These are phyloP conservation scores for Graphium colonna DNA, from an alignment of 2,888 invertebrate genomes.

Conservation along the genomic window DNA sequence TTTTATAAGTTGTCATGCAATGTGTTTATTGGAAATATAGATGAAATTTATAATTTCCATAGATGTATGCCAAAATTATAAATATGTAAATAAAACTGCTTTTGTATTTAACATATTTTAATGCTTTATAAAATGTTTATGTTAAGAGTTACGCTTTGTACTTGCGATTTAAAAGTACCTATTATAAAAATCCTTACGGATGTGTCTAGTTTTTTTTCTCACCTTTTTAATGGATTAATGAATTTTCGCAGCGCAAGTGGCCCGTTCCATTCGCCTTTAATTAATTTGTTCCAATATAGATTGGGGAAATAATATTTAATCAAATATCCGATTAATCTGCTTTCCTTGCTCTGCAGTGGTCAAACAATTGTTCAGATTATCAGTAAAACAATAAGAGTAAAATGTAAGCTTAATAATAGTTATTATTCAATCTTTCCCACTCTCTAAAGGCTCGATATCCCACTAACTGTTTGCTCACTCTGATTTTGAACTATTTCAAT, in stretches of 20 bases:
- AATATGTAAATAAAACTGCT: constrained; percentile 5
- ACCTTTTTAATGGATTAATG: constrained; percentile 44
- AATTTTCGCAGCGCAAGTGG: constrained; percentile 80
- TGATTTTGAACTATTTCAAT: too few relatives aligned
- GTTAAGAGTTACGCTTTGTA: neutral
- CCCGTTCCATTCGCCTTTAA: constrained; percentile 90
- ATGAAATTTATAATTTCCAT: too few relatives aligned
- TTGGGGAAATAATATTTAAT: constrained; percentile 91
- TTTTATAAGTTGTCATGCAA: neutral
- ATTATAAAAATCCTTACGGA: constrained; percentile 11
- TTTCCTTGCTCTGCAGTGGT: constrained; percentile 78
- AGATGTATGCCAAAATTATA: too few relatives aligned
- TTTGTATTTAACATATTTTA: neutral
- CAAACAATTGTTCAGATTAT: too few relatives aligned
- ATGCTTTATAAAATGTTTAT: neutral
- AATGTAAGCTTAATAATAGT: too few relatives aligned
- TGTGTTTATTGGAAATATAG: too few relatives aligned
- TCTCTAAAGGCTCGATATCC: too few relatives aligned
- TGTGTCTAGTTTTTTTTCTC: constrained; percentile 27
- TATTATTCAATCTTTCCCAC: too few relatives aligned
- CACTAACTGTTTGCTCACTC: too few relatives aligned
- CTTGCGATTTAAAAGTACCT: neutral
- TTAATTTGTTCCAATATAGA: constrained; percentile 92
- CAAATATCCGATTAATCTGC: constrained; percentile 84
- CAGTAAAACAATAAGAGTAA: too few relatives aligned